Conservation (phyloP, 1,140 invertebrate species). For the Sminthurides bifidus region DNA sequence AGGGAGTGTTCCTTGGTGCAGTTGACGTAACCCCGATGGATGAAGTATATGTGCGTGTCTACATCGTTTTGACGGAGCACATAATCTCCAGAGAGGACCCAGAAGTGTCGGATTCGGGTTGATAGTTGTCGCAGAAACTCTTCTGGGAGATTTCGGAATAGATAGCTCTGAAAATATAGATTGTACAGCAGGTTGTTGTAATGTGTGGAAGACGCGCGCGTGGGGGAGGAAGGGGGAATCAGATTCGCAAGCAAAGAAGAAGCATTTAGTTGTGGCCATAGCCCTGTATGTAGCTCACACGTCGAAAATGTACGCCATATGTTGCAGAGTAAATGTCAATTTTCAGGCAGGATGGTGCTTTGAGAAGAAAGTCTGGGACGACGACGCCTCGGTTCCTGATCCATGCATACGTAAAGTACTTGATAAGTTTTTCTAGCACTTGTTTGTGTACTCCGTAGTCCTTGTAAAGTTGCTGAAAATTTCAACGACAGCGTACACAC, state of each 20-base stretch:
- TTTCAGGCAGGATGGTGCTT: slow-evolving; percentile 1
- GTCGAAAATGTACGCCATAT: slow-evolving; percentile 7
- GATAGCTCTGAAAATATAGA: slow-evolving; percentile 1
- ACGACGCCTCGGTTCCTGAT: slow-evolving; percentile 10
- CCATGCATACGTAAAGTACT: slow-evolving; percentile 13
- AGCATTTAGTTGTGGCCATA: background rate
- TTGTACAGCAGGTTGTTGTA: too few species aligned
- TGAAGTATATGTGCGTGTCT: slow-evolving; percentile 12
- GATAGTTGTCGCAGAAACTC: slow-evolving; percentile 2
- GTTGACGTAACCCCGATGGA: slow-evolving; percentile 10
- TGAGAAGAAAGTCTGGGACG: slow-evolving; percentile 4
- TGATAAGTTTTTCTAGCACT: background rate
- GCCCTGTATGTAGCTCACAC: slow-evolving; percentile 3
- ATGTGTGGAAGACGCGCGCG: too few species aligned
- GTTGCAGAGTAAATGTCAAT: slow-evolving; percentile 1
- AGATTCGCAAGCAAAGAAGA: too few species aligned
- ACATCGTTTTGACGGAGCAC: slow-evolving; percentile 4
- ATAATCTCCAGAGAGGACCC: slow-evolving; percentile 7
- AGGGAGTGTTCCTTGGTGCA: background rate
- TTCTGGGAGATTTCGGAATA: slow-evolving; percentile 1
- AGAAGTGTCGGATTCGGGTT: background rate
- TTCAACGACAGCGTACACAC: background rate
- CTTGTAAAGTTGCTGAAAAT: slow-evolving; percentile 8
- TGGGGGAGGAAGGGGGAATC: too few species aligned
- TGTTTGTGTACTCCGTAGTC: slow-evolving; percentile 5